Evolutionary conservation across 2,113 vertebrate species (phyloP), one percentile per base, ranked within the genome.

Genomic region (Stegastes partitus): DNA sequence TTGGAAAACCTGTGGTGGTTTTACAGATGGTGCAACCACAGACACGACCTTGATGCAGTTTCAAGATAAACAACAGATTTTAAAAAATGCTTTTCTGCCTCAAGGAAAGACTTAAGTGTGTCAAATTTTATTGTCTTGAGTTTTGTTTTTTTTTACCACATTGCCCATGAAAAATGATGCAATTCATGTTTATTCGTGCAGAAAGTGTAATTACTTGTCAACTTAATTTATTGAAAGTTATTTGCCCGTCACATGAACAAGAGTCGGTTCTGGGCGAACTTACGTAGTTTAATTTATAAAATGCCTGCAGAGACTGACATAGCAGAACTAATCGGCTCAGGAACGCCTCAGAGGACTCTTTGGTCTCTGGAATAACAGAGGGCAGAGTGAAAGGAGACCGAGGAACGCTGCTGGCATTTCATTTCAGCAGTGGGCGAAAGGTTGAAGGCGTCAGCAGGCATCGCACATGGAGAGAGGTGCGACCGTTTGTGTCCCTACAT

Each of bases 261-360:
- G 34, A 37, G 1, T 10, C 8, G 31, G 8, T 34, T 34, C 18
- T 28, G 16, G 54, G 55, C 66, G 31, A 47, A 69, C 34, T 26
- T 56, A 45, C 16, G 25, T 64, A 39, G 34, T 73, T 72, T 65
- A 45, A 47, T 26, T 79, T 67, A 68, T 74, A 74, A 67, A 74
- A 58, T 62, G 22, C 18, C 22, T 16, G 14, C 22, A 22, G 25
- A 53, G 66, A 67, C 11, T 61, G 74, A 69, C 23, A 51, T 23
- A 55, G 87, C 78, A 81, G 83, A 92, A 87, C 88, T 87, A 91
- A 94, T 91, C 56, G 53, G 64, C 55, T 68, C 77, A 82, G 66
- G 76, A 81, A 45, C n/a, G 55, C 54, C 22, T 65, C 16, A 45
- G 25, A 69, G 14, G 64, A 67, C 65, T 55, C 49, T 66, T 47